phyloP scores from a whole-genome alignment of 2,113 vertebrate genomes.

The Crotalus helleri region DNA sequence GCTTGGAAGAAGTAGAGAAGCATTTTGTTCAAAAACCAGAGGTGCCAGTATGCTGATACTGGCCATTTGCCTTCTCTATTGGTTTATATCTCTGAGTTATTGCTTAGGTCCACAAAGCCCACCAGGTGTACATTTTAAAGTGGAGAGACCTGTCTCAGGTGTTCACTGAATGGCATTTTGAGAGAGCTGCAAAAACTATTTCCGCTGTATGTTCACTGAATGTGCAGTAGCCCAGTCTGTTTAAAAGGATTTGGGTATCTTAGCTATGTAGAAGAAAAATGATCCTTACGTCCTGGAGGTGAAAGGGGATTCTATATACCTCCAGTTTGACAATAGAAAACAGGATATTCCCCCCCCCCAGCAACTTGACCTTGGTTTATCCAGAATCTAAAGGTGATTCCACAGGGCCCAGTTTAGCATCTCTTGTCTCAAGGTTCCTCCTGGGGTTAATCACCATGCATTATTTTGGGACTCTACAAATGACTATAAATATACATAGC shows the following conservation, averaged over 20 bases:
- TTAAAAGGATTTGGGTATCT: neutral
- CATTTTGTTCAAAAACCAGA: neutral
- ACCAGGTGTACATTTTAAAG: neutral
- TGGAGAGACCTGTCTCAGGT: neutral
- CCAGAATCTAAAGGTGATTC: neutral
- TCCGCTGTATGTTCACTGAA: too few relatives aligned
- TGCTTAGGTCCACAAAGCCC: neutral
- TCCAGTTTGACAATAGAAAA: neutral
- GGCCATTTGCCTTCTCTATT: neutral
- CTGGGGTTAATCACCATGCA: constrained; percentile 7
- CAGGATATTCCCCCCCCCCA: neutral
- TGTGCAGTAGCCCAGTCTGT: neutral
- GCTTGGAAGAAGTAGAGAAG: neutral
- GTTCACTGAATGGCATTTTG: neutral
- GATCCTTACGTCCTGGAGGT: neutral
- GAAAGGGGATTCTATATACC: neutral
- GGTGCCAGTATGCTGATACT: neutral
- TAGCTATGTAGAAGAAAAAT: neutral
- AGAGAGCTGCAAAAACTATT: neutral
- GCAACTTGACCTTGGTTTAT: neutral
- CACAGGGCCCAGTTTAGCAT: neutral
- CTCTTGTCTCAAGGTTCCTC: neutral
- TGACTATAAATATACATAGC: constrained; percentile 22
- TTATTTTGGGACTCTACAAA: constrained; percentile 7
- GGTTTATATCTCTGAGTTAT: neutral